These are phyloP conservation scores for Etheostoma cragini DNA, from an alignment of 2,113 vertebrate genomes.

Conservation along the genomic window DNA sequence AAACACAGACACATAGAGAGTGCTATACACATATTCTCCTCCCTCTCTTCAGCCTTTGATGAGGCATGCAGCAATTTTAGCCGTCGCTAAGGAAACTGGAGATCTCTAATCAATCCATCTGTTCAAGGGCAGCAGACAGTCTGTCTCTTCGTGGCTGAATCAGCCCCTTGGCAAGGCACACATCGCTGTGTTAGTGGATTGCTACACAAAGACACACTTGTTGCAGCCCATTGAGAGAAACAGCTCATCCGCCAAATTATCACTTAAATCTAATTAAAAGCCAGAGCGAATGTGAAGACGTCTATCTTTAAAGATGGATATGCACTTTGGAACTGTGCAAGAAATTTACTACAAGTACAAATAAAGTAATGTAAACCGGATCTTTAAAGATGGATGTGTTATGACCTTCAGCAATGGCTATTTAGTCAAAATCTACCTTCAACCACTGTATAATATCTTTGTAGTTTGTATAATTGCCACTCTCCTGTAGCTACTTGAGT, in stretches of 20 bases:
- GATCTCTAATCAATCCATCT: constrained; percentile 74
- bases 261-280: constrained; percentile 26
- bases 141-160: constrained; percentile 66
- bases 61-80: constrained; percentile 75
- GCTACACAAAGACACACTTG: constrained; percentile 48
- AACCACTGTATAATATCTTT: not conserved
- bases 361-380: too few species aligned
- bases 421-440: not conserved
- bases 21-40: constrained; percentile 24
- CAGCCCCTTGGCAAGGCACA: constrained; percentile 48
- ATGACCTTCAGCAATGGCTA: not conserved
- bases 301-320: not conserved
- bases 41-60: constrained; percentile 63
- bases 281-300: not conserved
- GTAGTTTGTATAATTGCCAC: not conserved
- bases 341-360: too few species aligned
- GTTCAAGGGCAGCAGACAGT: constrained; percentile 59
- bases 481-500: not conserved
- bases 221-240: constrained; percentile 43
- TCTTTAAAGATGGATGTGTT: constrained; percentile 2
- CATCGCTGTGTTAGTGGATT: constrained; percentile 57
- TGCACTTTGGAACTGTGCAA: too few species aligned
- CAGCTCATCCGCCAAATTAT: constrained; percentile 43
- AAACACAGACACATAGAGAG: not conserved
- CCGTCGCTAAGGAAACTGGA: constrained; percentile 70